These are phyloP conservation scores for Phoebastria nigripes DNA, from an alignment of 2,797 vertebrate genomes.

Conservation along the genomic window DNA sequence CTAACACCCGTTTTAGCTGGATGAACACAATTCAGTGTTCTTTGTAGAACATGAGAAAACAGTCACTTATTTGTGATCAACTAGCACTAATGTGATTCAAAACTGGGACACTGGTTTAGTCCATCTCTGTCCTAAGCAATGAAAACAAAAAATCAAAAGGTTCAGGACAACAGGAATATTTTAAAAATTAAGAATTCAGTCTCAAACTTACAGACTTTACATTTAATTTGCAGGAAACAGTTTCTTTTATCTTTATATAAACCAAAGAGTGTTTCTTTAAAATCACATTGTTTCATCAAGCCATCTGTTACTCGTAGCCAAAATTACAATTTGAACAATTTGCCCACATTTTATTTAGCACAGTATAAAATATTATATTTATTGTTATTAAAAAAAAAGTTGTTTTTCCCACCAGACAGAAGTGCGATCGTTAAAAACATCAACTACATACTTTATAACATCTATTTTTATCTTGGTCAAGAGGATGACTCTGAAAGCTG, in stretches of 20 bases:
- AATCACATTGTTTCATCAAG: conserved; percentile 27
- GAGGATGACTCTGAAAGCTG: conserved; percentile 34
- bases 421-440: conserved; percentile 6
- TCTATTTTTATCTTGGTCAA: conserved; percentile 49
- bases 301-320: not conserved
- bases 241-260: not conserved
- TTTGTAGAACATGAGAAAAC: not conserved
- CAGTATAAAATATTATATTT: not conserved
- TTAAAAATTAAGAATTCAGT: not conserved
- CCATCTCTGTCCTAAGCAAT: not conserved
- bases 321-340: conserved; percentile 22
- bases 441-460: not conserved
- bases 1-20: not conserved
- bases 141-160: not conserved
- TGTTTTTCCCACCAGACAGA: conserved; percentile 14
- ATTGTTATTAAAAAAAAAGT: not conserved
- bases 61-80: not conserved
- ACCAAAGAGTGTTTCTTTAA: not conserved
- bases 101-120: not conserved
- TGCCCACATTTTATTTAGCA: not conserved
- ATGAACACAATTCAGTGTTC: not conserved
- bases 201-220: not conserved
- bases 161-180: not conserved
- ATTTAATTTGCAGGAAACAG: not conserved
- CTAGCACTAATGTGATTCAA: not conserved